Evolutionary conservation across 2,888 invertebrate species (phyloP), one percentile per base, ranked within the genome.

Genomic region (Odontomyia ornata): DNA sequence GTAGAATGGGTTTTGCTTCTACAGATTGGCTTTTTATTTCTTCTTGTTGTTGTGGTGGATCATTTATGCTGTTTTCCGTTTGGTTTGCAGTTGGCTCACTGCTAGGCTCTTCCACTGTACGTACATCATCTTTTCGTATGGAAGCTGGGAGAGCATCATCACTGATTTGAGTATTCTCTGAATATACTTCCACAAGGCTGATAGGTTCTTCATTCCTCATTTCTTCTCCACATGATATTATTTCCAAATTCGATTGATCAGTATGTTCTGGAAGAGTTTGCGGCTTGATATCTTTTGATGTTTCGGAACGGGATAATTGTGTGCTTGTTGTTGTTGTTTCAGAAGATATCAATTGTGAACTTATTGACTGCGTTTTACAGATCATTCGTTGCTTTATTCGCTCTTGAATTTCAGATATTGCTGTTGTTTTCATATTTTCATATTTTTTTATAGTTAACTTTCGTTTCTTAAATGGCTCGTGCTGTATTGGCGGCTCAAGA

Each of bases 381-480:
- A n/a, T 52, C 52, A 52, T 52, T 52, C 52, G 4, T 52, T 47
- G 46, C 47, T 25, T 46, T 0, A 69, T 47, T 25, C 69, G n/a
- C 25, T 69, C 69, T 21, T 43, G 23, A 21, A 69, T 69, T 47
- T 69, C 47, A 25, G 28, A 23, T 1, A 69, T 15, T 5, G 23
- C 47, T 9, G 72, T 5, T 13, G 72, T 5, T 3, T 18, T 57
- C n/a, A 27, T 21, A 21, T 28, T 72, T 36, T 13, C 18, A 18
- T 56, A 72, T 11, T 72, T 18, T 1, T 56, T 27, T 7, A 72
- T 72, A 21, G 56, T 56, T n/a, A 56, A 52, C 30, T 72, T 72
- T 28, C 72, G 72, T 21, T 57, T 56, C 30, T 72, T 72, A 4
- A 18, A 28, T 15, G 72, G 56, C 21, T 11, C 28, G 27, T 13